These are phyloP conservation scores for Xestia c-nigrum DNA, from an alignment of 2,888 invertebrate genomes.

Conservation along the genomic window DNA sequence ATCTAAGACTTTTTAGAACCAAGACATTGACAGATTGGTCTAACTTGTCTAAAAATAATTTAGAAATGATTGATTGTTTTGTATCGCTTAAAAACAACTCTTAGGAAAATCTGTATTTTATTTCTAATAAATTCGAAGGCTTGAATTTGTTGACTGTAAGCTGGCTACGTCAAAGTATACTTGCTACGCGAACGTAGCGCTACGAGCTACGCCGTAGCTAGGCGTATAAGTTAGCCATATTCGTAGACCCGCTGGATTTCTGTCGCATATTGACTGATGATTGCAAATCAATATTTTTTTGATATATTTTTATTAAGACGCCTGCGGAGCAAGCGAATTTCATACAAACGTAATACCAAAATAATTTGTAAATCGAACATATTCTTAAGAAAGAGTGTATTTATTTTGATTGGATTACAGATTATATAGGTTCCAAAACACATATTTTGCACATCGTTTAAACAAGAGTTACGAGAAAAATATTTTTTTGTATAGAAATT, in stretches of 20 bases:
- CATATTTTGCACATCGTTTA: too few relatives aligned
- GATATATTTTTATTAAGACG: too few relatives aligned
- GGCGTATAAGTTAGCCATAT: background rate
- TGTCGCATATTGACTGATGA: background rate
- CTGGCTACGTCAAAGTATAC: constrained; percentile 1
- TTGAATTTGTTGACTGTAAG: background rate
- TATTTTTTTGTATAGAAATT: too few relatives aligned
- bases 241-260: background rate
- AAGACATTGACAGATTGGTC: background rate
- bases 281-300: background rate
- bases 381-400: too few relatives aligned
- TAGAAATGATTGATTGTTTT: constrained; percentile 7
- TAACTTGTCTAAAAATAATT: background rate
- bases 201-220: constrained; percentile 35
- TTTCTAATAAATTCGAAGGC: background rate
- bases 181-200: constrained; percentile 39
- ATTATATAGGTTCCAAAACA: too few relatives aligned
- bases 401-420: too few relatives aligned
- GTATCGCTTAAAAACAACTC: background rate
- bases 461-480: too few relatives aligned
- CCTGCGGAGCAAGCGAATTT: too few relatives aligned
- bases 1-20: background rate
- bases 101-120: background rate
- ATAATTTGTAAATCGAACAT: too few relatives aligned
- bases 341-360: too few relatives aligned